Conservation (phyloP, 30 jellyfish, hydroid and myxozoan genomes). For the Pseudorhiza aurosa region DNA sequence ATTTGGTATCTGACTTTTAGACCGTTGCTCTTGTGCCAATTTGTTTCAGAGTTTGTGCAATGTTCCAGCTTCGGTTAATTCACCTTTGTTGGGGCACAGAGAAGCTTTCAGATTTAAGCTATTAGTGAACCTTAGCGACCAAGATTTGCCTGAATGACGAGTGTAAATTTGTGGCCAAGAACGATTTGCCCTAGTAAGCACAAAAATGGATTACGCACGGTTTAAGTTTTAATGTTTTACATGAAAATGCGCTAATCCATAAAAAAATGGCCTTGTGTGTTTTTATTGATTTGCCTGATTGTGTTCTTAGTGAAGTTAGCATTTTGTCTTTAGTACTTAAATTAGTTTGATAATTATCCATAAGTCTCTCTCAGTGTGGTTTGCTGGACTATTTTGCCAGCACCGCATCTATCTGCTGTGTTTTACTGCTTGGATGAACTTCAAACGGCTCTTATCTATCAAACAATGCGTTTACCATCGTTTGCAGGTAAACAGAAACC, state of each 20-base stretch:
- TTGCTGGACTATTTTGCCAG: not conserved
- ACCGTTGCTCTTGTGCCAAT: too few species aligned
- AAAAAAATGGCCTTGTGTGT: conserved; percentile 15
- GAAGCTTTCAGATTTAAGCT: too few species aligned
- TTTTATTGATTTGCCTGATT: not conserved
- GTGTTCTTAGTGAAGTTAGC: not conserved
- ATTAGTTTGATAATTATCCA: not conserved
- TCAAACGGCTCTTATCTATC: not conserved
- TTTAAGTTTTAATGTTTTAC: not conserved
- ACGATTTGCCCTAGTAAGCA: conserved; percentile 5
- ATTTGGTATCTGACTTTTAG: too few species aligned
- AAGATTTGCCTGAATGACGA: not conserved
- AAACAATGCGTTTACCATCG: not conserved
- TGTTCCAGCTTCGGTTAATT: too few species aligned
- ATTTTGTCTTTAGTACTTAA: not conserved
- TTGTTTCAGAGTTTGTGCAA: too few species aligned
- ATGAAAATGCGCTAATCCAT: conserved; percentile 14
- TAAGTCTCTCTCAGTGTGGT: not conserved
- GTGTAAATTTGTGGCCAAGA: not conserved
- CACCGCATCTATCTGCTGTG: not conserved
- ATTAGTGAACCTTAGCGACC: too few species aligned
- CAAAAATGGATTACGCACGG: not conserved
- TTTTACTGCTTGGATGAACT: not conserved
- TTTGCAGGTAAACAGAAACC: too few species aligned
- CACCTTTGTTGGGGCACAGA: too few species aligned